A percentile compares a stretch with the other conserved stretches of the same genome.
Evolutionary conservation across 2,888 invertebrate genomes (phyloP).

Genomic region (Amorpha juglandis): DNA sequence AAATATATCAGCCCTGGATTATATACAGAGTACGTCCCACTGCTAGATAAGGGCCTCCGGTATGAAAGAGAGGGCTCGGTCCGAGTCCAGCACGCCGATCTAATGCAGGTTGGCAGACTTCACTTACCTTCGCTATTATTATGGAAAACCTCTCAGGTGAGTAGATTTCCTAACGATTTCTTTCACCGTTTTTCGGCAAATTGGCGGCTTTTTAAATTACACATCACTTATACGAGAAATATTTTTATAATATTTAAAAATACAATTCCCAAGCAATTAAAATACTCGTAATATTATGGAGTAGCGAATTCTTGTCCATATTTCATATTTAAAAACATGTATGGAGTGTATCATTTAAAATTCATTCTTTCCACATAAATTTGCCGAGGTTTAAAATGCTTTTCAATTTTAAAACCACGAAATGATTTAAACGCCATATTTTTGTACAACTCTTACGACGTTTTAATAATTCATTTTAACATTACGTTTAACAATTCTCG

Average conservation of each 20-base stretch:
- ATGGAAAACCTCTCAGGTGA: too few relatives aligned
- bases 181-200: too few relatives aligned
- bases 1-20: too few relatives aligned
- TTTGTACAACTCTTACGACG: background rate
- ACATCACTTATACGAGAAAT: too few relatives aligned
- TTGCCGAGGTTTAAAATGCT: slow-evolving; percentile 8
- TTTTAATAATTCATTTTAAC: slow-evolving; percentile 12
- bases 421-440: slow-evolving; percentile 3
- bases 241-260: background rate
- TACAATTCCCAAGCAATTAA: background rate
- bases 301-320: background rate
- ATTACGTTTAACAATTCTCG: slow-evolving; percentile 5
- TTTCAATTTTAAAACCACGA: background rate
- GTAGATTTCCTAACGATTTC: too few relatives aligned
- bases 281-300: background rate
- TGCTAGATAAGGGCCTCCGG: too few relatives aligned
- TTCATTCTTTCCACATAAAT: slow-evolving; percentile 11
- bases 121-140: too few relatives aligned
- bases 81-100: too few relatives aligned
- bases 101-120: too few relatives aligned
- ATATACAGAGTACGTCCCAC: too few relatives aligned
- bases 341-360: slow-evolving; percentile 5
- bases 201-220: too few relatives aligned
- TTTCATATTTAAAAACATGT: background rate
- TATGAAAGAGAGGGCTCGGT: too few relatives aligned